These are phyloP conservation scores for Papilio aristodemus DNA, from an alignment of 1,140 invertebrate species.

Conservation along the genomic window DNA sequence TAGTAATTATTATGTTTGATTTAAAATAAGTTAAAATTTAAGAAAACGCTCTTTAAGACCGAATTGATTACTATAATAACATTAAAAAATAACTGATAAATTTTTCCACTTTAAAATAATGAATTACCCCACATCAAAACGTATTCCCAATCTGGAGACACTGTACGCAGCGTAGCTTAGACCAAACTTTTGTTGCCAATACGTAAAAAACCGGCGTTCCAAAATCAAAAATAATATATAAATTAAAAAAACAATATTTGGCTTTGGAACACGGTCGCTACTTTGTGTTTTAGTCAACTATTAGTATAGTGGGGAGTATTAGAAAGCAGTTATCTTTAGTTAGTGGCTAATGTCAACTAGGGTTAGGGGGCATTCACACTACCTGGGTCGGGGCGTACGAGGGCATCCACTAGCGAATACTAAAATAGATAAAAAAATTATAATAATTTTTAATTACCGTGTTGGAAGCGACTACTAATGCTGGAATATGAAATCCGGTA, in stretches of 20 bases:
- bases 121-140: not conserved
- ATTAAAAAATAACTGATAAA: no score
- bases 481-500: constrained; percentile 66
- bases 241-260: constrained; percentile 42
- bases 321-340: constrained; percentile 71
- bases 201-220: constrained; percentile 56
- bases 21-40: no score
- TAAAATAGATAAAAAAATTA: constrained; percentile 61
- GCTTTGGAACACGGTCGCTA: constrained; percentile 70
- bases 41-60: no score
- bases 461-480: constrained; percentile 71
- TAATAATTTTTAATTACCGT: constrained; percentile 60
- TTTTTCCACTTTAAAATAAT: no score
- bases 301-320: constrained; percentile 56
- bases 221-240: constrained; percentile 58
- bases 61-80: no score
- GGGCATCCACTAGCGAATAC: constrained; percentile 77
- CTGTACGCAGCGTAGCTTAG: constrained; percentile 35
- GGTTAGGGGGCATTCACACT: constrained; percentile 75
- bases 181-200: constrained; percentile 58
- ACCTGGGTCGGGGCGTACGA: constrained; percentile 71
- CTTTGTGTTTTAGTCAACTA: constrained; percentile 50
- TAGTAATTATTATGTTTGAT: no score
- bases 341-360: constrained; percentile 71
- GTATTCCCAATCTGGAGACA: constrained; percentile 4